Base-by-base conservation (phyloP, 2,113 vertebrate species). In the Hippopotamus amphibius region DNA sequence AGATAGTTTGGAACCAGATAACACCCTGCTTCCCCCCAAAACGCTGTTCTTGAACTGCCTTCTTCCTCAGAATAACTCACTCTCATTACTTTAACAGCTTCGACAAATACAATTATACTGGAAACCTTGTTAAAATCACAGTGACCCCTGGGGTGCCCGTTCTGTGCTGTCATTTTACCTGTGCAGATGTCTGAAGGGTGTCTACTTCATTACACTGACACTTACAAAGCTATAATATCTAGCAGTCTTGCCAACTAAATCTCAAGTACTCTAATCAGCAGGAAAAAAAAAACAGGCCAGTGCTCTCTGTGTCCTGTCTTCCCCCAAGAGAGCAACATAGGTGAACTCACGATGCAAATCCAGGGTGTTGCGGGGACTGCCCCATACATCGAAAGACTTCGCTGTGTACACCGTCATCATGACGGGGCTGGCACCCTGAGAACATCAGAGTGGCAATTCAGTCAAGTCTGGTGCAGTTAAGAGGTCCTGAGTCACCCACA, bases 401-500 rank as follows among this genome's bases (percentile, higher is more conserved):
- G 99, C 99, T 98, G 99, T 99, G 80, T 99, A 99, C 93, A 99
- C 99, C 99, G 98, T 99, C 96, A 99, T 99, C 98, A 99, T 97
- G 55, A 98, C 98, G 0, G 99, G 99, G 84, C 99, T 98, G 59
- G 96, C 98, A n/a, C 98, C 98, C 99, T 99, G 91, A 55, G 26
- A 0, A 81, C 71, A 77, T 74, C 6, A 69, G 93, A 98, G 71
- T 0, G 30, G 5, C 7, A 22, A 4, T 61, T 84, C n/a, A 11
- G 21, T 48, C 71, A 74, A 22, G 14, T 37, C 10, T 21, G 14
- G 5, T 63, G n/a, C 5, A 57, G 43, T 30, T 87, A 14, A 80
- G 63, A 74, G 82, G 16, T 22, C 22, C 41, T 41, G n/a, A 37
- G 19, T 19, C 55, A 57, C 55, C 3, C 55, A 16, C 2, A 50